phyloP scores from a whole-genome alignment of 2,797 vertebrate genomes.

The Falco berigora region DNA sequence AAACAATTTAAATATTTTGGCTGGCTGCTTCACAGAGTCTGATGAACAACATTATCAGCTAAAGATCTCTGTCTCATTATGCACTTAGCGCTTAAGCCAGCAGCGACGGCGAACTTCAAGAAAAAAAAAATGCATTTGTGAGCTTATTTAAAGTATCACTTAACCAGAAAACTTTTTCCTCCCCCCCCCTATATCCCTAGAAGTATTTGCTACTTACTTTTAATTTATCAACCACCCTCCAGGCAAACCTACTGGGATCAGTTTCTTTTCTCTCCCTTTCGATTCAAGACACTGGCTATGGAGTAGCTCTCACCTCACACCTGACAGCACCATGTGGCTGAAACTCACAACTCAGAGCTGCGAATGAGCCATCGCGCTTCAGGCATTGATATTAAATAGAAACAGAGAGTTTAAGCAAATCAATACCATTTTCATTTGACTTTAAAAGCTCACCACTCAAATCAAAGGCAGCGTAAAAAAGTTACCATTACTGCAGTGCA shows the following conservation, averaged over 20 bases:
- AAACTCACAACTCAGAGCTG: neutral
- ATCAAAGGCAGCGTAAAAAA: neutral
- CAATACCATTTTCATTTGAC: neutral
- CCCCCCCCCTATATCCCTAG: neutral
- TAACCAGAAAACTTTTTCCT: neutral
- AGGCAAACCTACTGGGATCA: neutral
- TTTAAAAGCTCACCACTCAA: neutral
- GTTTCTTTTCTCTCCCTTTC: neutral
- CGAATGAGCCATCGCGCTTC: neutral
- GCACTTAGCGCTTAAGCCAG: neutral
- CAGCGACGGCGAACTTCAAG: neutral
- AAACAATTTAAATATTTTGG: neutral
- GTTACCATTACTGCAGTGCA: neutral
- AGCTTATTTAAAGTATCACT: neutral
- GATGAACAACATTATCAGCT: neutral
- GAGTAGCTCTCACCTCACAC: neutral
- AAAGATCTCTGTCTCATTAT: neutral
- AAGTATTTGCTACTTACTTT: neutral
- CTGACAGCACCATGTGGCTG: neutral
- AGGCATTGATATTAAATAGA: neutral
- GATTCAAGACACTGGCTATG: neutral
- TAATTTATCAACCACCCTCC: neutral
- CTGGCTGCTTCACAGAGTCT: neutral
- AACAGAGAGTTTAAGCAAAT: neutral
- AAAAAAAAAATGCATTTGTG: neutral